These are phyloP conservation scores for Cyrtorhinus lividipennis DNA, from an alignment of 1,140 invertebrate species.

Conservation along the genomic window DNA sequence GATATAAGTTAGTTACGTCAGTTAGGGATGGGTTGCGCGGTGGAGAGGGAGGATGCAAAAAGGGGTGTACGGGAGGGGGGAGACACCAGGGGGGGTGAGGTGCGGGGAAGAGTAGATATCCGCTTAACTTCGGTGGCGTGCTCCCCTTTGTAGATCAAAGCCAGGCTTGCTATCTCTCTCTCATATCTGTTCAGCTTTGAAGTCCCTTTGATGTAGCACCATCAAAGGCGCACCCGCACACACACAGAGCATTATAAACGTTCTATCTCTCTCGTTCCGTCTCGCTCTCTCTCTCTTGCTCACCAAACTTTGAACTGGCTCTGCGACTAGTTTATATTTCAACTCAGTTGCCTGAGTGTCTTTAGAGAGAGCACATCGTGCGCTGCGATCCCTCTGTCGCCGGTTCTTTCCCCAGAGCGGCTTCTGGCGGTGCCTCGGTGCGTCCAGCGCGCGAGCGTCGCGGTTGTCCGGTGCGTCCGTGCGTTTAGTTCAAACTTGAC, in stretches of 20 bases:
- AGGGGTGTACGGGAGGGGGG: not conserved
- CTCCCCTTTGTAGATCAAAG: constrained; percentile 23
- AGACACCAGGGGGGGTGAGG: constrained; percentile 3
- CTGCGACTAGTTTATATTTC: constrained; percentile 27
- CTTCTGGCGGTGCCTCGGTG: not conserved
- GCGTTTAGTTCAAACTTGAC: too few relatives aligned
- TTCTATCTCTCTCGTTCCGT: constrained; percentile 20
- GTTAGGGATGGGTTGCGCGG: constrained; percentile 12
- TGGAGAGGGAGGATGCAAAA: not conserved
- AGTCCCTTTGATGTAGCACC: constrained; percentile 24
- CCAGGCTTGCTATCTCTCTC: constrained; percentile 24
- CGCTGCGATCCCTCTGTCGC: constrained; percentile 12
- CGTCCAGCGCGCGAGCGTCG: not conserved
- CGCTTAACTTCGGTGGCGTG: constrained; percentile 21
- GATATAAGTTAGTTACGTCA: constrained; percentile 24
- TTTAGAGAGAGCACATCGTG: constrained; percentile 23
- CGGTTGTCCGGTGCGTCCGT: not conserved
- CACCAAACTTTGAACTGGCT: constrained; percentile 23
- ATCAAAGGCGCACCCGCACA: constrained; percentile 23
- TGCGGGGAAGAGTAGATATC: constrained; percentile 17
- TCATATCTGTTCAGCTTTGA: constrained; percentile 25
- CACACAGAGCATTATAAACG: constrained; percentile 25
- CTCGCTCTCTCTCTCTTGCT: constrained; percentile 15
- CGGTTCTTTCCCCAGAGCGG: not conserved
- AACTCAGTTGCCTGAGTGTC: constrained; percentile 25